Evolutionary conservation across 2,888 invertebrate genomes (phyloP).

Genomic region (Rosalia funebris): DNA sequence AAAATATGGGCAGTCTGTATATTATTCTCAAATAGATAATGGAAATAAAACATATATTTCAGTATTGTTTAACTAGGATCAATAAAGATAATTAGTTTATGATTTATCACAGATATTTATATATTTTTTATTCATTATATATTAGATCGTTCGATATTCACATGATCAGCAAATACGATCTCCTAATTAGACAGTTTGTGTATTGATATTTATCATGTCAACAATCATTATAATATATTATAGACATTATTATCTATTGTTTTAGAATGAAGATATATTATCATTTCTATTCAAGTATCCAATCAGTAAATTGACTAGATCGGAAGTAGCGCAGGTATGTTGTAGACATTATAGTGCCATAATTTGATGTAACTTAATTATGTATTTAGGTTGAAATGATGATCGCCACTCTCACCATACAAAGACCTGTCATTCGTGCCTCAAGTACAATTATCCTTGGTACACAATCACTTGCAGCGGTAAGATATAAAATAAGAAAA

Average conservation of each 20-base stretch:
- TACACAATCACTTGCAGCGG: slow-evolving; percentile 37
- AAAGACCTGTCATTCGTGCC: slow-evolving; percentile 37
- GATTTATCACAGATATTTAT: no score
- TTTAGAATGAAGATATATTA: slow-evolving; percentile 49
- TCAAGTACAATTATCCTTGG: slow-evolving; percentile 39
- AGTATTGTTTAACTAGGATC: no score
- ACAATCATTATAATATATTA: slow-evolving; percentile 18
- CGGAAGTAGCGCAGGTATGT: slow-evolving; percentile 49
- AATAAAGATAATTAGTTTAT: no score
- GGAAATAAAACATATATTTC: no score
- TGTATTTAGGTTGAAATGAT: slow-evolving; percentile 39
- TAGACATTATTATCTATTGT: no score
- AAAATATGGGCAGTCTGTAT: no score
- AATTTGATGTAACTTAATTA: slow-evolving; percentile 28
- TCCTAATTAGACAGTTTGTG: neutral
- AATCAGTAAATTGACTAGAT: slow-evolving; percentile 47
- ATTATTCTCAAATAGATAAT: no score
- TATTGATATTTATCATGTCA: slow-evolving; percentile 9
- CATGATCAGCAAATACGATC: slow-evolving; percentile 2
- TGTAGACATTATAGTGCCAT: slow-evolving; percentile 3
- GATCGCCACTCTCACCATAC: slow-evolving; percentile 28
- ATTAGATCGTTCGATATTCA: no score
- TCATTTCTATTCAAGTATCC: slow-evolving; percentile 51
- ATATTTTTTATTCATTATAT: no score
- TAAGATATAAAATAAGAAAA: slow-evolving; percentile 33